Base-by-base conservation (phyloP, 2,113 vertebrate species). In the Trochalopteron elliotii region DNA sequence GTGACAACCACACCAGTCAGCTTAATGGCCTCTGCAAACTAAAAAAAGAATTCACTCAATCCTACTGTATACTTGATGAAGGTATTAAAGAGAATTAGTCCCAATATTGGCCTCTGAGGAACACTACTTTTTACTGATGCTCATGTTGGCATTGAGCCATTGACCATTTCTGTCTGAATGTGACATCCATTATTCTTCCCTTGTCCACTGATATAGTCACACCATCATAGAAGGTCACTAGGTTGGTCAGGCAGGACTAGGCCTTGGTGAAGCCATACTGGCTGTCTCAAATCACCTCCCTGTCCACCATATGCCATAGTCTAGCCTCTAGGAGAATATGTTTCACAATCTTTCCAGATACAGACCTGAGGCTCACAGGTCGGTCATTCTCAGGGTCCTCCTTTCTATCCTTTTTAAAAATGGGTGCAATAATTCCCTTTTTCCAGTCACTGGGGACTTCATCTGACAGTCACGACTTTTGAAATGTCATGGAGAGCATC, bases 301-400 rank as follows among this genome's bases (percentile, higher is more conserved):
- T 67, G 39, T 45, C 24, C 12, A 67, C 30, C 25, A 15, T 3
- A 3, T 69, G 39, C 28, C 28, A 15, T 33, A 69, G 15, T 6
- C 39, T 16, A 49, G 10, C 21, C 44, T 27, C 47, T 22, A 16
- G 30, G 25, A 76, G 18, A 40, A 56, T 39, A 55, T n/a, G 27
- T 24, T 39, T 19, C 19, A 20, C 30, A 49, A 10, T 18, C 25
- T 47, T 47, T 52, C 25, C 14, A 33, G 33, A 33, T 10, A 55
- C 18, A 56, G 27, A 50, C 11, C 10, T 33, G 23, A 83, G 27
- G 13, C 6, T 78, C 35, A 44, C 33, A 37, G 6, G 12, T 17
- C 0, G 0, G 11, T 63, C 11, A 55, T 77, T 77, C 64, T 39
- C 15, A 42, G 8, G 10, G 35, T 27, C 12, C 8, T 49, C 9